Evolutionary conservation across 2,113 vertebrate genomes (phyloP), one percentile per base, ranked within the genome.

Genomic region (Vidua macroura): DNA sequence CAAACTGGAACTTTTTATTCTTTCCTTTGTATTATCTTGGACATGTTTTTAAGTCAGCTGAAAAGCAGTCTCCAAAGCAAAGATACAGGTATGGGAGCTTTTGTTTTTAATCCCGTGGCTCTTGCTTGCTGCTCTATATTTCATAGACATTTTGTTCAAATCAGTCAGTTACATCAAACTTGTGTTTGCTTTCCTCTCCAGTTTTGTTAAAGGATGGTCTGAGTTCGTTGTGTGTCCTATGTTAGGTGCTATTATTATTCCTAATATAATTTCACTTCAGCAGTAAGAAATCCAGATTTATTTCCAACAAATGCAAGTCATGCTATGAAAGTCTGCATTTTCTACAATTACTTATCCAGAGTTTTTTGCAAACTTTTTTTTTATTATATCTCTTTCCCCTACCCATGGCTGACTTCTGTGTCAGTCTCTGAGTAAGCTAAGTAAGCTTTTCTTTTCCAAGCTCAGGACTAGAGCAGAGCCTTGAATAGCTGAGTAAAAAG

Each of bases 1-100:
- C 99, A 97, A 98, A 98, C 96, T 99, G 99, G 99, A 99, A 99
- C 98, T 98, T 98, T 97, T 98, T 99, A 82, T 99, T 99, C 97
- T 99, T 99, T 97, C 99, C 99, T 19, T 94, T 99, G 59, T 99
- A 99, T 95, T 99, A 99, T 84, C 96, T 98, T 23, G 99, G 99
- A 91, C 98, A 99, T 92, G 90, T 98, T 96, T 99, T 98, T 98
- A 99, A 98, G 97, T 98, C 98, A 70, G 90, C 98, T 7, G 99
- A 99, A 98, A 98, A 98, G 89, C 99, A 99, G 93, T 98, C 98
- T 52, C 98, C 98, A 97, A 98, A 98, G 88, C 98, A 99, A 97
- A 98, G 98, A 95, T 98, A 99, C 98, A 99, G 99, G 99, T 99
- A 97, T 97, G 98, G 53, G 21, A 74, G 25, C 31, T 72, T 79